A percentile compares a stretch with the other conserved stretches of the same genome.
Conservation (phyloP, 2,113 vertebrate genomes). For the Lonchura striata region DNA sequence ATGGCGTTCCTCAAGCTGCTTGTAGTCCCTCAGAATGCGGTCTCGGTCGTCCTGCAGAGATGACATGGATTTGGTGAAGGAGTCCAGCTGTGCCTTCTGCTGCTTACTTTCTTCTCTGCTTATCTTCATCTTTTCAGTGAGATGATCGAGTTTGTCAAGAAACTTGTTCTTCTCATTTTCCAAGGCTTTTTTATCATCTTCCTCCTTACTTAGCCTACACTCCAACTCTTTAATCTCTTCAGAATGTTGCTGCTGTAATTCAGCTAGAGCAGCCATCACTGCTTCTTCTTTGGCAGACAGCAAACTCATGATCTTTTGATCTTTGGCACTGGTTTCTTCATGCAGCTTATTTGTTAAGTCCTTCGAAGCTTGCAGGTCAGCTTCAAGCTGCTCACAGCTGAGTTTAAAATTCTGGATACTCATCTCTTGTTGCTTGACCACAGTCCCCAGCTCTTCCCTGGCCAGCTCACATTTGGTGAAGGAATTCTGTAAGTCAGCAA, state of each 20-base stretch:
- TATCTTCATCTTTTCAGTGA: conserved; percentile 76
- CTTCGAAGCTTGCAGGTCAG: conserved; percentile 86
- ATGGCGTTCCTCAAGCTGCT: conserved; percentile 89
- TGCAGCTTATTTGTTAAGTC: conserved; percentile 81
- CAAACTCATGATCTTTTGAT: conserved; percentile 84
- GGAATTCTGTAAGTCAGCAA: conserved; percentile 77
- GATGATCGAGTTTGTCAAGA: conserved; percentile 66
- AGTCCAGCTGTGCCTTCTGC: conserved; percentile 82
- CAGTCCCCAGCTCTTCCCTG: conserved; percentile 64
- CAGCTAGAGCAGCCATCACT: conserved; percentile 75
- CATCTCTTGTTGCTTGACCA: conserved; percentile 78
- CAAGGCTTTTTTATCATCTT: conserved; percentile 65
- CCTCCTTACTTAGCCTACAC: conserved; percentile 64
- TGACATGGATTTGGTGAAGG: conserved; percentile 91
- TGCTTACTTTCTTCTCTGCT: conserved; percentile 79
- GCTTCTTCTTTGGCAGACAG: conserved; percentile 88
- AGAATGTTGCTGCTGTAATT: conserved; percentile 75
- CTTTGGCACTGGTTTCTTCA: conserved; percentile 81
- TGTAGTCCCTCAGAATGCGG: conserved; percentile 83
- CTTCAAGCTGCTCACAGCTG: conserved; percentile 83
- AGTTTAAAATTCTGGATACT: conserved; percentile 81
- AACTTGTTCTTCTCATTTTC: conserved; percentile 79
- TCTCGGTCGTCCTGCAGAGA: conserved; percentile 94
- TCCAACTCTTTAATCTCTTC: conserved; percentile 84
- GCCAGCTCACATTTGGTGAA: conserved; percentile 73